Evolutionary conservation across 1,140 invertebrate genomes (phyloP).

Genomic region (Aphidius gifuensis): DNA sequence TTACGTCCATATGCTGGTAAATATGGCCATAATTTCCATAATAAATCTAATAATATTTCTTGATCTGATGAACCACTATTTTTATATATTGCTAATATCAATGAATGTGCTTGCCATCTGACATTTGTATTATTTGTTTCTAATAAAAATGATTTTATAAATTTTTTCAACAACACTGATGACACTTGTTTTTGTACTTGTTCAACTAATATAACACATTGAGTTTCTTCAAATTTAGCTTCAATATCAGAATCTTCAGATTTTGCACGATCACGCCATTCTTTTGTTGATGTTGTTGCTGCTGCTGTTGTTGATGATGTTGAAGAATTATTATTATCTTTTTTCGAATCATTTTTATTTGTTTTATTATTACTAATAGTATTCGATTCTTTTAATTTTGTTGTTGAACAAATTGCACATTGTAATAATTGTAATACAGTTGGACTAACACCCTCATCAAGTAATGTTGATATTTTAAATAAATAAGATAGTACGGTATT

Average conservation of each 20-base stretch:
- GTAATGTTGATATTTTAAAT: constrained; percentile 55
- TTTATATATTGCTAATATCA: constrained; percentile 82
- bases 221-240: constrained; percentile 67
- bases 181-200: constrained; percentile 72
- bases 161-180: constrained; percentile 68
- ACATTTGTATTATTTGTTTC: constrained; percentile 91
- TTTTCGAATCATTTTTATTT: constrained; percentile 21
- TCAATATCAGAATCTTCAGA: constrained; percentile 68
- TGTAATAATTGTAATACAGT: constrained; percentile 88
- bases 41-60: constrained; percentile 72
- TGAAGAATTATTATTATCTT: not conserved
- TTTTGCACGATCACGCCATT: constrained; percentile 63
- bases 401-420: constrained; percentile 72
- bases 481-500: constrained; percentile 63
- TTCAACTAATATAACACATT: constrained; percentile 67
- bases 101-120: constrained; percentile 91
- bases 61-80: constrained; percentile 77
- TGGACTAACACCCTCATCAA: constrained; percentile 92
- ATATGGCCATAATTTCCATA: constrained; percentile 90
- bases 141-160: constrained; percentile 86
- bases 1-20: constrained; percentile 88
- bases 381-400: constrained; percentile 46
- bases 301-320: constrained; percentile 42
- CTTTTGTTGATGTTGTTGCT: constrained; percentile 36
- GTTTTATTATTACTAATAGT: constrained; percentile 26